A percentile compares a stretch with the other conserved stretches of the same genome.
Evolutionary conservation across 2,797 vertebrate genomes (phyloP).

Genomic region (Pterois miles): DNA sequence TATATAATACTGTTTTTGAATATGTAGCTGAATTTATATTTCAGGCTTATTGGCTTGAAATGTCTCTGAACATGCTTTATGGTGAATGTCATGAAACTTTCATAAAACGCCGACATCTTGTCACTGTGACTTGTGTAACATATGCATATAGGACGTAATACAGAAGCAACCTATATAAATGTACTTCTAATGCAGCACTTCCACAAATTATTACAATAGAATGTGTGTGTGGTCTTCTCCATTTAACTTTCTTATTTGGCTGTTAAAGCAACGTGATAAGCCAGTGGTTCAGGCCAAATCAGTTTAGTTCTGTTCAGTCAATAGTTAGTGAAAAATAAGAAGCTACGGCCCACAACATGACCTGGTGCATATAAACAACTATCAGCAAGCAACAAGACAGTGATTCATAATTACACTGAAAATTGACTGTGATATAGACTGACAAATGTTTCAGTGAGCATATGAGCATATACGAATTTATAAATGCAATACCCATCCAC

Average conservation of each 20-base stretch:
- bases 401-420: background rate
- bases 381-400: background rate
- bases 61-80: background rate
- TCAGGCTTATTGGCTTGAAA: background rate
- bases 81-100: background rate
- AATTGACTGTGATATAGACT: background rate
- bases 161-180: background rate
- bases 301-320: background rate
- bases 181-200: background rate
- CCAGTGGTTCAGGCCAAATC: background rate
- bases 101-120: background rate
- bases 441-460: background rate
- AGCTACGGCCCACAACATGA: background rate
- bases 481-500: constrained; percentile 11
- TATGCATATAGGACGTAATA: background rate
- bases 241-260: background rate
- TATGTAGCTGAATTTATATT: background rate
- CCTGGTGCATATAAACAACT: background rate
- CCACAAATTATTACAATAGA: background rate
- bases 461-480: constrained; percentile 4
- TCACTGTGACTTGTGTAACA: background rate
- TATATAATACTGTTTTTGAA: background rate
- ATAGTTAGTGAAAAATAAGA: background rate
- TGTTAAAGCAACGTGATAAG: background rate
- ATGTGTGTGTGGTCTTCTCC: background rate